Conservation (phyloP, 2,113 vertebrate species). For the Alces alces region DNA sequence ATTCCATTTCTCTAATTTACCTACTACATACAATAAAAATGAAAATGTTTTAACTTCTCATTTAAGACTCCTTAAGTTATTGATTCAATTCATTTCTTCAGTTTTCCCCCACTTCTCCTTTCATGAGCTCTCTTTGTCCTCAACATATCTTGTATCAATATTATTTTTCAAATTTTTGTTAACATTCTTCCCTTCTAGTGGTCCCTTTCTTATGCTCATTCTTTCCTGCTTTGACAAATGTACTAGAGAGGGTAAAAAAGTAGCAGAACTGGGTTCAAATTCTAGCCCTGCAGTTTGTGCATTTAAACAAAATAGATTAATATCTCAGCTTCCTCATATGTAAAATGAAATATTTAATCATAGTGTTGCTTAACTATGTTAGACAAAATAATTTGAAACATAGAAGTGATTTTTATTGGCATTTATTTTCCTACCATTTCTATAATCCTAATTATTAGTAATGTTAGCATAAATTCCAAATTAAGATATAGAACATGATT, state of each 20-base stretch:
- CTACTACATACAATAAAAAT: not conserved
- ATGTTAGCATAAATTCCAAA: not conserved
- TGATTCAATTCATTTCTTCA: not conserved
- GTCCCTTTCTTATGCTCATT: not conserved
- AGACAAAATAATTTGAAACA: not conserved
- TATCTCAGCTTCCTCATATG: not conserved
- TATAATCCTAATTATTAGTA: not conserved
- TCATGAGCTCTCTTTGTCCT: not conserved
- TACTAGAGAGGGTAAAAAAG: not conserved
- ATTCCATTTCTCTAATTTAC: not conserved
- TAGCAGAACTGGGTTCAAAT: not conserved
- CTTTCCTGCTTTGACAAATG: not conserved
- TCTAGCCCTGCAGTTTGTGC: not conserved
- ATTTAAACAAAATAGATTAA: not conserved
- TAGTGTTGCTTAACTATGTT: not conserved
- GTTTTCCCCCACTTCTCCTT: not conserved
- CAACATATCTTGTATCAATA: not conserved
- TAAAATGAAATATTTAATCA: not conserved
- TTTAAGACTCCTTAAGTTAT: not conserved
- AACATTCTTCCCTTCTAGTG: not conserved
- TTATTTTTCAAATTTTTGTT: not conserved
- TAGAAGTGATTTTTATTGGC: not conserved
- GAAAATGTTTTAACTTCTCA: not conserved
- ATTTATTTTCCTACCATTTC: not conserved
- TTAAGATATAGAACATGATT: not conserved